phyloP scores from a whole-genome alignment of 1,140 invertebrate genomes.

The Drosophila ficusphila region DNA sequence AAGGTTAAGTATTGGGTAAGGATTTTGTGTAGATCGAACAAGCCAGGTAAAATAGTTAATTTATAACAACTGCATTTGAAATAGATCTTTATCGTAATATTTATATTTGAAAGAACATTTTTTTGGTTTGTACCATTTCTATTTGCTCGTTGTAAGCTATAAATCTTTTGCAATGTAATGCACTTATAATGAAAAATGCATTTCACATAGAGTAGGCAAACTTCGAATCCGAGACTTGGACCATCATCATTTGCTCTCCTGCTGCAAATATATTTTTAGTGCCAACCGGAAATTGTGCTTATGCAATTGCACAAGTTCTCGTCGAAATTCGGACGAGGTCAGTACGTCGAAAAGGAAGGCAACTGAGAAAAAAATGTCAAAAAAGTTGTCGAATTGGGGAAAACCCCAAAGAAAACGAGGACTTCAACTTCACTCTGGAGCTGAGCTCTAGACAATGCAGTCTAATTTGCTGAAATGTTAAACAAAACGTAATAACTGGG shows the following conservation, averaged over 20 bases:
- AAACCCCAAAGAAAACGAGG: slow-evolving; percentile 13
- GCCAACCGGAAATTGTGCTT: slow-evolving; percentile 72
- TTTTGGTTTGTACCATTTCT: too few relatives aligned
- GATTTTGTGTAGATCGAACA: not conserved
- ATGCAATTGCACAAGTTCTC: slow-evolving; percentile 59
- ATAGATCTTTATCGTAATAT: too few relatives aligned
- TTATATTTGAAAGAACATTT: too few relatives aligned
- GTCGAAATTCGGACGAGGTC: slow-evolving; percentile 42
- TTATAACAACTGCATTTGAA: too few relatives aligned
- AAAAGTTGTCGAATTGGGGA: slow-evolving; percentile 25
- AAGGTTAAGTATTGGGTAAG: not conserved
- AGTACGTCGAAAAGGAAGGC: slow-evolving; percentile 31
- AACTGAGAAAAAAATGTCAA: slow-evolving; percentile 24
- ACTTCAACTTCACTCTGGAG: slow-evolving; percentile 26
- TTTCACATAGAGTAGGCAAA: not conserved
- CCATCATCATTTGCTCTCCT: slow-evolving; percentile 16
- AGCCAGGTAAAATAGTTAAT: too few relatives aligned
- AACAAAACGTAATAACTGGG: slow-evolving; percentile 75
- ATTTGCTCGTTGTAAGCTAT: too few relatives aligned
- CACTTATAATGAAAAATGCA: not conserved
- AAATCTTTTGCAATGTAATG: too few relatives aligned
- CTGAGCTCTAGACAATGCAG: slow-evolving; percentile 62
- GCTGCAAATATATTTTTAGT: slow-evolving; percentile 49
- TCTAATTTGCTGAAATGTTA: slow-evolving; percentile 74
- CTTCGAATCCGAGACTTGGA: not conserved